Percentiles rank a stretch among this genome's conserved stretches.
Evolutionary conservation across 2,888 invertebrate species (phyloP).

Genomic region (Microlaimidae sp.): DNA sequence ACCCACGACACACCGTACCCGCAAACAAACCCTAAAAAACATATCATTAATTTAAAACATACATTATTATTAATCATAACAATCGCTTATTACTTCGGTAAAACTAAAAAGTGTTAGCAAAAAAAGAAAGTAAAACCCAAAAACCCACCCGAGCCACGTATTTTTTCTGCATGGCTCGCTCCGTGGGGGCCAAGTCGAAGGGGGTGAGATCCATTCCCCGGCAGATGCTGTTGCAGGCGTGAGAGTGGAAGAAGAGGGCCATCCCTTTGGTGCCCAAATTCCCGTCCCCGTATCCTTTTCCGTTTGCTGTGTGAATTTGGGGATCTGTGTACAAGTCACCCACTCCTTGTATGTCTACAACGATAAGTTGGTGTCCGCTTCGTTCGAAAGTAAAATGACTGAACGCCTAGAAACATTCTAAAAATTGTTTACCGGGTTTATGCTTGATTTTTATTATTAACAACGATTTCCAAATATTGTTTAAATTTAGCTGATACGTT

Average conservation of each 20-base stretch:
- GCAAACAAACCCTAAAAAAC: background rate
- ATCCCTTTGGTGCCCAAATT: slow-evolving; percentile 45
- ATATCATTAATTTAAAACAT: too few species aligned
- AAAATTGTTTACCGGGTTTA: too few species aligned
- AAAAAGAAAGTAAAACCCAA: slow-evolving; percentile 5
- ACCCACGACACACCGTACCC: background rate
- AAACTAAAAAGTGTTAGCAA: background rate
- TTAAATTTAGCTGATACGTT: too few species aligned
- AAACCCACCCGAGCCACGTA: background rate
- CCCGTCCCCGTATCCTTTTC: slow-evolving; percentile 44
- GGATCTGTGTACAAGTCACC: slow-evolving; percentile 48
- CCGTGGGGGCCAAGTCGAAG: slow-evolving; percentile 43
- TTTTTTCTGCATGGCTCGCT: slow-evolving; percentile 19
- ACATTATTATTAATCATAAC: too few species aligned
- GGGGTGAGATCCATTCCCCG: slow-evolving; percentile 40
- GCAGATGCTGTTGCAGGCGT: slow-evolving; percentile 45
- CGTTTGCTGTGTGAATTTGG: slow-evolving; percentile 44
- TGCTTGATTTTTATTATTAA: too few species aligned
- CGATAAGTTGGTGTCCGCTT: slow-evolving; percentile 46
- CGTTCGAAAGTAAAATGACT: slow-evolving; percentile 48
- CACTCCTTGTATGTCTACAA: slow-evolving; percentile 47
- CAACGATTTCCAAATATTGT: too few species aligned
- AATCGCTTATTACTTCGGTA: background rate
- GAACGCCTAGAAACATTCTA: slow-evolving; percentile 39
- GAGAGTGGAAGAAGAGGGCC: slow-evolving; percentile 47